A percentile compares a stretch with the other conserved stretches of the same genome.
These are phyloP conservation scores for Numenius phaeopus DNA, from an alignment of 2,797 vertebrate genomes.

Conservation along the genomic window DNA sequence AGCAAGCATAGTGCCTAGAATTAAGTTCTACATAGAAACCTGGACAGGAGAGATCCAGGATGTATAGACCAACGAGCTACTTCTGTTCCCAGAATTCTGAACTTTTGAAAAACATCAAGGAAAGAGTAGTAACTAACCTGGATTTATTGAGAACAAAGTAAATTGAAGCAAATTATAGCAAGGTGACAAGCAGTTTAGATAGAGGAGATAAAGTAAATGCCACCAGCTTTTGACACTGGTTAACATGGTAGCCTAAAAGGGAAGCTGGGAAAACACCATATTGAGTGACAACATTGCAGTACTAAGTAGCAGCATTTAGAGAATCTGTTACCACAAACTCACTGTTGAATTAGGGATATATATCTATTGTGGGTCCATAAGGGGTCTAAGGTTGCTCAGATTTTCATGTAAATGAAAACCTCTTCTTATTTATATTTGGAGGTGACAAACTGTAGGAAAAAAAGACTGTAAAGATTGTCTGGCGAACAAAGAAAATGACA, in stretches of 20 bases:
- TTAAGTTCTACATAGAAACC: neutral
- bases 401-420: neutral
- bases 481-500: neutral
- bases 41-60: neutral
- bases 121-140: neutral
- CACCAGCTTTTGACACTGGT: neutral
- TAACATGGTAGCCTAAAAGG: neutral
- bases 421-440: neutral
- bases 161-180: neutral
- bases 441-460: neutral
- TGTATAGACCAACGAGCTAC: neutral
- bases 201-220: neutral
- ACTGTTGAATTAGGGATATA: neutral
- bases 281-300: neutral
- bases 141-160: neutral
- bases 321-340: neutral
- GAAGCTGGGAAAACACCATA: neutral
- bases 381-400: neutral
- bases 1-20: accelerated
- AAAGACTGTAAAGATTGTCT: neutral
- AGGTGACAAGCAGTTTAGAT: neutral
- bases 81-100: neutral
- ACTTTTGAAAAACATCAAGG: neutral
- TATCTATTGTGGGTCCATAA: neutral
- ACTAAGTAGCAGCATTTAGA: neutral